phyloP scores from a whole-genome alignment of 2,113 vertebrate species.

The Ammodytes marinus region DNA sequence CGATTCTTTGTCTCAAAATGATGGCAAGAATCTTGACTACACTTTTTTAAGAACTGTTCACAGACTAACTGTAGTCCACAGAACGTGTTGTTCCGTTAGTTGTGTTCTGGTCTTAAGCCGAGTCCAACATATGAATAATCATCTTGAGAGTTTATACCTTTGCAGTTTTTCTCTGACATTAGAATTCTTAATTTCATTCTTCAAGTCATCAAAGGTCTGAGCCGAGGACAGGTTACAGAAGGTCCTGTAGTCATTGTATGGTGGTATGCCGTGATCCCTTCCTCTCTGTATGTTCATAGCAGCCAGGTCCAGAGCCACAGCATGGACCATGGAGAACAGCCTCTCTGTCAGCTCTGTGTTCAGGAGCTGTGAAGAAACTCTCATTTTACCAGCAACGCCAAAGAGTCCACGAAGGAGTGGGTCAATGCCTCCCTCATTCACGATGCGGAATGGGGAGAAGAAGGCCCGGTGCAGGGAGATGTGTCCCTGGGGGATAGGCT shows the following conservation, averaged over 20 bases:
- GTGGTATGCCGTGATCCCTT: constrained; percentile 95
- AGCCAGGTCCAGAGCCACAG: constrained; percentile 96
- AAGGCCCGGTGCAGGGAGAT: constrained; percentile 97
- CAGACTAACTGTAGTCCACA: not conserved
- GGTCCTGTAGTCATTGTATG: constrained; percentile 96
- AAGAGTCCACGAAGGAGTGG: constrained; percentile 95
- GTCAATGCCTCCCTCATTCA: constrained; percentile 98
- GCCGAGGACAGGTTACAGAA: constrained; percentile 96
- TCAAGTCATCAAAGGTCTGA: constrained; percentile 93
- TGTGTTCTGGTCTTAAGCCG: not conserved
- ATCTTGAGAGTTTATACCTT: constrained; percentile 82
- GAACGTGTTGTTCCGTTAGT: not conserved
- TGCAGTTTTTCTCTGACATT: constrained; percentile 92
- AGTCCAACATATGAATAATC: not conserved
- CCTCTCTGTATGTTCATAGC: constrained; percentile 98
- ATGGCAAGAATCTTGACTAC: not conserved
- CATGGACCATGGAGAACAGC: constrained; percentile 96
- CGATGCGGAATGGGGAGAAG: constrained; percentile 97
- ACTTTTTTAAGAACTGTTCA: not conserved
- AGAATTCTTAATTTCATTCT: constrained; percentile 94
- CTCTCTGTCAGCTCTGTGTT: constrained; percentile 97
- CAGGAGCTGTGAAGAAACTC: constrained; percentile 92
- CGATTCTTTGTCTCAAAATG: not conserved
- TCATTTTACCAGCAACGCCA: constrained; percentile 96
- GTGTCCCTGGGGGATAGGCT: constrained; percentile 93